Percentiles rank a stretch among this genome's conserved stretches.
Conservation (phyloP, 2,797 vertebrate genomes). For the Chromobotia macracanthus region DNA sequence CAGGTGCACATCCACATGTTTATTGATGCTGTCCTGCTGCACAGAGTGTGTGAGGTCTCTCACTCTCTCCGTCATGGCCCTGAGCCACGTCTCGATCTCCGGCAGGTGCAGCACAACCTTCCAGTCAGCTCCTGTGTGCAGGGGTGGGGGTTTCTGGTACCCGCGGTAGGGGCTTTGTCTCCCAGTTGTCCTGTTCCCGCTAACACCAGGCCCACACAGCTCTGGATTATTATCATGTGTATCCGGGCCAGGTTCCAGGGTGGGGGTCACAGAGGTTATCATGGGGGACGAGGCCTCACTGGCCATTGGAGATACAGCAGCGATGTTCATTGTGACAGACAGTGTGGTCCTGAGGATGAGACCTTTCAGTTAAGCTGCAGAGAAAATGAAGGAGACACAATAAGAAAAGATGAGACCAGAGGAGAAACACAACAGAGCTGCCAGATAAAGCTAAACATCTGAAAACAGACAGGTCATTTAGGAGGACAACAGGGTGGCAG, state of each 20-base stretch:
- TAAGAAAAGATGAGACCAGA: background rate
- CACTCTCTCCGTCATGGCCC: conserved; percentile 86
- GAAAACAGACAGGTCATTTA: conserved; percentile 45
- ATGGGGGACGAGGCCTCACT: conserved; percentile 85
- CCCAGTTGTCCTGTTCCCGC: conserved; percentile 27
- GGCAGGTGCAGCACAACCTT: conserved; percentile 96
- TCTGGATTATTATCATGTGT: conserved; percentile 23
- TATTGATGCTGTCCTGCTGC: conserved; percentile 86
- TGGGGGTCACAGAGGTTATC: conserved; percentile 87
- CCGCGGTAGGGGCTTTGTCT: conserved; percentile 73
- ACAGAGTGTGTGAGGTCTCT: conserved; percentile 91
- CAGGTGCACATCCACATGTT: conserved; percentile 93
- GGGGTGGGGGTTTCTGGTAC: conserved; percentile 89
- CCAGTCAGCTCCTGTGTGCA: conserved; percentile 94
- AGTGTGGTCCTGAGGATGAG: conserved; percentile 64
- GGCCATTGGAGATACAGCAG: conserved; percentile 81
- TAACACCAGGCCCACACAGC: conserved; percentile 10
- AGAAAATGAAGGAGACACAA: conserved; percentile 20
- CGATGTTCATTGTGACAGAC: conserved; percentile 84
- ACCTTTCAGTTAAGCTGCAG: conserved; percentile 76
- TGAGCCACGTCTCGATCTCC: conserved; percentile 97
- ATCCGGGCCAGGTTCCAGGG: conserved; percentile 70
- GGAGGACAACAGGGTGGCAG: conserved; percentile 40
- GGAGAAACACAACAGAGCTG: background rate
- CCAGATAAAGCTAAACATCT: too few species aligned